These are phyloP conservation scores for Perithous albicinctus DNA, from an alignment of 2,888 invertebrate genomes.

Conservation along the genomic window DNA sequence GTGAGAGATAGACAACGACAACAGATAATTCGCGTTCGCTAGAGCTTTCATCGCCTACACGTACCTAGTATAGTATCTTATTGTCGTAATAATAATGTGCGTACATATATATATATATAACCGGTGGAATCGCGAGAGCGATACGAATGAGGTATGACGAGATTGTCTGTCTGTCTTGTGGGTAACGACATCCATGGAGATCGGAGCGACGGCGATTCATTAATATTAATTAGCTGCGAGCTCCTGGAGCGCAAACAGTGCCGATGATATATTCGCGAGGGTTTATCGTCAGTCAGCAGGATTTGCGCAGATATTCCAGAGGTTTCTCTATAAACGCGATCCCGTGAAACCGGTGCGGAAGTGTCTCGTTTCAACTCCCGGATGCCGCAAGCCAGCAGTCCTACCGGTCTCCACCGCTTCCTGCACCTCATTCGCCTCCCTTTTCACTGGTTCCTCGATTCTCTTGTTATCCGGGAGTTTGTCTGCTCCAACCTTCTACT, in stretches of 20 bases:
- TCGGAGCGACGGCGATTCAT: constrained; percentile 29
- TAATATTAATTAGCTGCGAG: constrained; percentile 57
- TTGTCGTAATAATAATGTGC: constrained; percentile 50
- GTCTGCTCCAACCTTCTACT: constrained; percentile 26
- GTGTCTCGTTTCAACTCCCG: constrained; percentile 73
- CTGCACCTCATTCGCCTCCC: constrained; percentile 70
- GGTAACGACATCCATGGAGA: constrained; percentile 45
- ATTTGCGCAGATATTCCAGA: constrained; percentile 41
- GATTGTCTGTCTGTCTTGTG: constrained; percentile 27
- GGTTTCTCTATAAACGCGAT: constrained; percentile 66
- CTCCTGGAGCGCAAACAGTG: background rate
- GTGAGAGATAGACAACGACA: constrained; percentile 61
- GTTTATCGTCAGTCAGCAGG: constrained; percentile 42
- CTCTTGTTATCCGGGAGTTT: constrained; percentile 42
- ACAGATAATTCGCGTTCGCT: constrained; percentile 63
- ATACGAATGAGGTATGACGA: constrained; percentile 16
- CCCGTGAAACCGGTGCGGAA: constrained; percentile 72
- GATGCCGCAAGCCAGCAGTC: constrained; percentile 63
- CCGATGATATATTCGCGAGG: constrained; percentile 41
- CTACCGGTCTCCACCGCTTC: constrained; percentile 49
- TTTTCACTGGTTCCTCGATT: constrained; percentile 42
- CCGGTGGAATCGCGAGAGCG: background rate
- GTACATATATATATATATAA: constrained; percentile 17
- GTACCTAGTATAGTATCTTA: constrained; percentile 44
- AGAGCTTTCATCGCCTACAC: constrained; percentile 65